Conservation (phyloP, 1,140 invertebrate species). For the Aradophagus sp. region DNA sequence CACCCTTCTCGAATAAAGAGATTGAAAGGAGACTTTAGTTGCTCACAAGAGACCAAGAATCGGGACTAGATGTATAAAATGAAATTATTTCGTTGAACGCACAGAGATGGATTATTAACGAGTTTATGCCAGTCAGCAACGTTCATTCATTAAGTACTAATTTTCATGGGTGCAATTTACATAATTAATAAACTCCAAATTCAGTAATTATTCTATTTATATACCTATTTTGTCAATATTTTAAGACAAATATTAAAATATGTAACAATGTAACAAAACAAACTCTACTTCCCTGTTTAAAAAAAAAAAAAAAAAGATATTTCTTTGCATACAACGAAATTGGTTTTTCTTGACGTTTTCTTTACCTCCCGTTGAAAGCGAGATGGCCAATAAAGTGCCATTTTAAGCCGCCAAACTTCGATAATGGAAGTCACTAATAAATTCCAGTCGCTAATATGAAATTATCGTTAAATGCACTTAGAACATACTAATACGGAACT, state of each 20-base stretch:
- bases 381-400: constrained; percentile 60
- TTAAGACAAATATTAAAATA: too few relatives aligned
- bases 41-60: constrained; percentile 60
- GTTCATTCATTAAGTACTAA: constrained; percentile 27
- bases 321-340: not conserved
- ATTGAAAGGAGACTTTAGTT: constrained; percentile 61
- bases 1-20: constrained; percentile 47
- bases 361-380: constrained; percentile 41
- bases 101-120: constrained; percentile 62
- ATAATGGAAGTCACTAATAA: constrained; percentile 73
- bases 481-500: constrained; percentile 66
- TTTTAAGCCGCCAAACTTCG: constrained; percentile 62
- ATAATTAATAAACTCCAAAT: constrained; percentile 21
- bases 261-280: too few relatives aligned
- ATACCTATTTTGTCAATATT: too few relatives aligned
- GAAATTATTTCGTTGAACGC: constrained; percentile 61
- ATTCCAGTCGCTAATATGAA: constrained; percentile 73
- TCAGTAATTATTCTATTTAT: not conserved
- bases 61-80: constrained; percentile 61
- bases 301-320: not conserved
- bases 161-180: constrained; percentile 17
- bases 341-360: constrained; percentile 13
- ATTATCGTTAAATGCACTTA: constrained; percentile 76
- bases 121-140: constrained; percentile 47
- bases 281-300: not conserved